These are phyloP conservation scores for Dascyllus trimaculatus DNA, from an alignment of 2,113 vertebrate genomes.

Conservation along the genomic window DNA sequence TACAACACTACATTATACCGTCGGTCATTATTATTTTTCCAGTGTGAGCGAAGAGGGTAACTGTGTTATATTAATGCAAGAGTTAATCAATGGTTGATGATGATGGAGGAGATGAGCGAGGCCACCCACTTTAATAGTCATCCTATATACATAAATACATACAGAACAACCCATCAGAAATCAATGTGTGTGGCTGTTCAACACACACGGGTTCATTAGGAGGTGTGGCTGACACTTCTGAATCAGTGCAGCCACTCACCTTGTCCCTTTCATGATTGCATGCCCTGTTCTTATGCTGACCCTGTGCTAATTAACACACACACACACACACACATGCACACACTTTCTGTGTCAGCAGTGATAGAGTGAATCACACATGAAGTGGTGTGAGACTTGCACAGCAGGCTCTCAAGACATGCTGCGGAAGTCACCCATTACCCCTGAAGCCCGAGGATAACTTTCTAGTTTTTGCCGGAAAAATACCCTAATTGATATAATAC, in stretches of 20 bases:
- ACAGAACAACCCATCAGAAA: background rate
- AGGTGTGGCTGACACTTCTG: constrained; percentile 41
- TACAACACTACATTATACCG: constrained; percentile 15
- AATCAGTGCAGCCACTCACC: constrained; percentile 51
- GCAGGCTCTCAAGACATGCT: background rate
- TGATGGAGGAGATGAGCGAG: constrained; percentile 39
- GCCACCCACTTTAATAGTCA: constrained; percentile 10
- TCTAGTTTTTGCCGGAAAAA: too few relatives aligned
- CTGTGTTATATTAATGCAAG: constrained; percentile 44
- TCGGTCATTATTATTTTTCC: constrained; percentile 40
- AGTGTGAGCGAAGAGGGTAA: constrained; percentile 18
- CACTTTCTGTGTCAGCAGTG: constrained; percentile 67
- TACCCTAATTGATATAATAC: too few relatives aligned
- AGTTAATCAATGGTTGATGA: constrained; percentile 67
- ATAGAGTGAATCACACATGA: constrained; percentile 51
- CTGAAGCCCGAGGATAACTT: background rate
- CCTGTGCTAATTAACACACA: constrained; percentile 62
- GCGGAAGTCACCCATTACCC: background rate
- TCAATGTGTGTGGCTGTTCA: background rate
- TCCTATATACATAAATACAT: constrained; percentile 18
- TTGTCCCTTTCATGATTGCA: constrained; percentile 37
- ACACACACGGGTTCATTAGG: constrained; percentile 33
- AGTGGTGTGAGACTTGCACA: constrained; percentile 31
- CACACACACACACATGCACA: too few relatives aligned
- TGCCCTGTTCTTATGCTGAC: constrained; percentile 39